These are phyloP conservation scores for Puma concolor DNA, from an alignment of 2,113 vertebrate species.

Conservation along the genomic window DNA sequence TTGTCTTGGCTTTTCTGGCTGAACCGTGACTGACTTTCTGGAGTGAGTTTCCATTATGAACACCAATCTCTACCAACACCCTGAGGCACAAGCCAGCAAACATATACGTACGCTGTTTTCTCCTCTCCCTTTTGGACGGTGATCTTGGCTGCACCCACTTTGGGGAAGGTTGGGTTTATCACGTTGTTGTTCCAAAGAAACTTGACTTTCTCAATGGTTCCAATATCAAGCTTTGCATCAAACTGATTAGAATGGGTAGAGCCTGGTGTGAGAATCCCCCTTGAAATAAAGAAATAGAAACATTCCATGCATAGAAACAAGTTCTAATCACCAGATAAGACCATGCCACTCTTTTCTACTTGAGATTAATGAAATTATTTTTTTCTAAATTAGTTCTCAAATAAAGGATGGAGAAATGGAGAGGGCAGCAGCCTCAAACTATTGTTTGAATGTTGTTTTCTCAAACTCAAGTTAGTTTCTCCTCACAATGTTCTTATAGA, in stretches of 20 bases:
- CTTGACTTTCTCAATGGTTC: constrained; percentile 87
- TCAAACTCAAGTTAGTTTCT: not conserved
- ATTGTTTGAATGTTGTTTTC: not conserved
- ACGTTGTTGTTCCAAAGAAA: constrained; percentile 93
- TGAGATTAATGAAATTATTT: not conserved
- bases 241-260: constrained; percentile 84
- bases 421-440: not conserved
- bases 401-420: not conserved
- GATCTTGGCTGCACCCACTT: constrained; percentile 87
- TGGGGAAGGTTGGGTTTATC: constrained; percentile 87
- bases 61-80: not conserved
- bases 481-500: not conserved
- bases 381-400: constrained; percentile 13
- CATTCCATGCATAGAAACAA: not conserved
- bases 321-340: not conserved
- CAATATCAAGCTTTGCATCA: constrained; percentile 86
- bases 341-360: not conserved
- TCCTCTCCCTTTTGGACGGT: constrained; percentile 84
- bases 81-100: not conserved
- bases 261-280: constrained; percentile 84
- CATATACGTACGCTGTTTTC: constrained; percentile 79
- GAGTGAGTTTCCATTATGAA: not conserved
- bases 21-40: not conserved
- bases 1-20: not conserved
- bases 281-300: constrained; percentile 67